Conservation (phyloP, 2,888 invertebrate genomes). For the Drosophila phalerata region DNA sequence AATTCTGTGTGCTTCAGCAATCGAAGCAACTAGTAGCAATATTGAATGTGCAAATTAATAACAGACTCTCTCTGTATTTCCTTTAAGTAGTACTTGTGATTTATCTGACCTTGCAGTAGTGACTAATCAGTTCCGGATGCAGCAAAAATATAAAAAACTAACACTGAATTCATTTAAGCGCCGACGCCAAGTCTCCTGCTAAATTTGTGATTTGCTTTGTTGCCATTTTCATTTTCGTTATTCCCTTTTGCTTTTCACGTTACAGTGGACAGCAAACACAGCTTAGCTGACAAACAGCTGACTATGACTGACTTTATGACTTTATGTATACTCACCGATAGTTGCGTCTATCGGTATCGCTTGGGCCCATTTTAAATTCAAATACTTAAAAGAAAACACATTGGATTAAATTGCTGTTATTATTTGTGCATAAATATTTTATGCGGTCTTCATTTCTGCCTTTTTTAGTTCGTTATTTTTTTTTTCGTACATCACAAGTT, state of each 20-base stretch:
- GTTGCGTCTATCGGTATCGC: constrained; percentile 11
- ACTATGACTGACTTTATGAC: too few species aligned
- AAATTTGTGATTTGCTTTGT: constrained; percentile 25
- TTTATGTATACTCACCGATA: constrained; percentile 23
- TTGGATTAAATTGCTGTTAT: neutral
- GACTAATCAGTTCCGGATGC: neutral
- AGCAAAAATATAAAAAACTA: neutral
- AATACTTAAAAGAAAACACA: constrained; percentile 3
- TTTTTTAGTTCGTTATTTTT: constrained; percentile 58
- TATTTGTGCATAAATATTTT: constrained; percentile 28
- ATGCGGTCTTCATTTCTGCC: constrained; percentile 58
- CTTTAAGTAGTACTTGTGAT: too few species aligned
- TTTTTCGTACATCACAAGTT: constrained; percentile 70
- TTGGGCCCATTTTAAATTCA: constrained; percentile 16
- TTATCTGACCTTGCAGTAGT: too few species aligned
- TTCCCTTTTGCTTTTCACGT: neutral
- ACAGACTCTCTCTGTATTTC: too few species aligned
- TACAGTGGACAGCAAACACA: constrained; percentile 23
- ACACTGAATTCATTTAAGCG: neutral
- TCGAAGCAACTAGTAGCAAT: too few species aligned
- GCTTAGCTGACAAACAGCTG: constrained; percentile 23
- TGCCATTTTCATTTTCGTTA: constrained; percentile 6
- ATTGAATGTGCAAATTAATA: too few species aligned
- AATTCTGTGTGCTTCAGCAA: too few species aligned
- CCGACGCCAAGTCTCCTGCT: constrained; percentile 25